These are phyloP conservation scores for Gymnocephalus cernua DNA, from an alignment of 2,113 vertebrate genomes.

Conservation along the genomic window DNA sequence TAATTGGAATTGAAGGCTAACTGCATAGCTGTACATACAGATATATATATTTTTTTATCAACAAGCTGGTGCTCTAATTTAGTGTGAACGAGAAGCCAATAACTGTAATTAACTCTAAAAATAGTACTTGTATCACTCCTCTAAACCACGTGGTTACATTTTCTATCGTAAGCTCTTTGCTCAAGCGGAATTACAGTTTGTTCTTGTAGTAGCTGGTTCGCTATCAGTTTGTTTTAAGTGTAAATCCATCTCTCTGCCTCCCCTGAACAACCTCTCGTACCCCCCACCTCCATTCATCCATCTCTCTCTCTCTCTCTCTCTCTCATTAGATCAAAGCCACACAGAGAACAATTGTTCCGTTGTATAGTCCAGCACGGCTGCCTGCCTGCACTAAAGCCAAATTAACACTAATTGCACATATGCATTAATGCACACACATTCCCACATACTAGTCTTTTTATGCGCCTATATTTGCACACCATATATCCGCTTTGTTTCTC, in stretches of 20 bases:
- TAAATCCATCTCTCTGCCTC: conserved; percentile 18
- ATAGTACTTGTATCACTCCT: neutral
- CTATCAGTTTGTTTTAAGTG: conserved; percentile 26
- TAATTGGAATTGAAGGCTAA: too few relatives aligned
- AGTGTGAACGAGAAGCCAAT: neutral
- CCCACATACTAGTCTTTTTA: neutral
- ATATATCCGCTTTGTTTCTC: too few relatives aligned
- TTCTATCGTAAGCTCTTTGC: neutral
- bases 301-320: conserved; percentile 1
- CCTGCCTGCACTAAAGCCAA: conserved; percentile 14
- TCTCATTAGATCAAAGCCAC: conserved; percentile 65
- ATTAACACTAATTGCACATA: conserved; percentile 26
- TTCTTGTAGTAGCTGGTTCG: conserved; percentile 38
- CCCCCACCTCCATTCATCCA: neutral
- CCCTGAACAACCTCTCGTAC: conserved; percentile 1
- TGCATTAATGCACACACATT: neutral
- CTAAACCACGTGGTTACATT: neutral
- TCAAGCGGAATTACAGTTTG: conserved; percentile 9
- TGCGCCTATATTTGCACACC: neutral
- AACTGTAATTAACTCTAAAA: conserved; percentile 1
- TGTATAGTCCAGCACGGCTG: conserved; percentile 24
- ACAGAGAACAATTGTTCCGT: conserved; percentile 60
- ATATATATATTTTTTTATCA: neutral
- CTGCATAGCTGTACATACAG: neutral
- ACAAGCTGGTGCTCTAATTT: neutral